Base-by-base conservation (phyloP, 1,140 invertebrate genomes). In the Caenorhabditis remanei region DNA sequence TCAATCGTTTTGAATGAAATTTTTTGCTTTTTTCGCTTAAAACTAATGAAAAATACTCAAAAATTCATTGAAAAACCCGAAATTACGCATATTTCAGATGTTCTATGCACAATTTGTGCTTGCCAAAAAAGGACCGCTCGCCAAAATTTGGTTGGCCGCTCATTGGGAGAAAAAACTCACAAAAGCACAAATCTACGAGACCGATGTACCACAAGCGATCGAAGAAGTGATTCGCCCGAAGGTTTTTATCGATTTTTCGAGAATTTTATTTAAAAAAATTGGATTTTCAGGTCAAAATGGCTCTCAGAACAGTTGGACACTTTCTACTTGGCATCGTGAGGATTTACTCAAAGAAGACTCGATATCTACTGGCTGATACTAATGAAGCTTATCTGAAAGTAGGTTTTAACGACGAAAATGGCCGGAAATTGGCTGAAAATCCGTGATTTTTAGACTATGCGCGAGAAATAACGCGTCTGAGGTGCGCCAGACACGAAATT, bases 151-250 rank as follows among this genome's bases (percentile, higher is more conserved):
- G 98, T 94, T 99, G 91, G 98, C 98, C 56, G 98, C 98, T 87
- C 98, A 99, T 94, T 99, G 98, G 98, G 98, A 99, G 93, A 99
- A 99, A 92, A 99, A 99, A 93, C 94, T 99, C 43, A 99, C 98
- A 0, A 99, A 99, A 93, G 98, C 98, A 84, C 98, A 99, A 95
- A 98, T 99, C 50, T 99, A 99, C 94, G 98, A 99, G 94, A 99
- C 98, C 0, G 99, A 99, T 92, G 99, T 99, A 92, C 97, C 99
- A 93, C 97, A 98, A 93, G 99, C 97, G 84, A 98, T 99, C 0
- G 98, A 99, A 94, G 98, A 98, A 91, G 99, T 99, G 93, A 94
- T 99, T 87, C 96, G 99, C 92, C 98, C 98, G 84, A 99, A 99
- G 95, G 96, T 95, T 61, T 58, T 32, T 67, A 32, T 11, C 55